Evolutionary conservation across 2,888 invertebrate species (phyloP).

Genomic region (Diabrotica balteata): DNA sequence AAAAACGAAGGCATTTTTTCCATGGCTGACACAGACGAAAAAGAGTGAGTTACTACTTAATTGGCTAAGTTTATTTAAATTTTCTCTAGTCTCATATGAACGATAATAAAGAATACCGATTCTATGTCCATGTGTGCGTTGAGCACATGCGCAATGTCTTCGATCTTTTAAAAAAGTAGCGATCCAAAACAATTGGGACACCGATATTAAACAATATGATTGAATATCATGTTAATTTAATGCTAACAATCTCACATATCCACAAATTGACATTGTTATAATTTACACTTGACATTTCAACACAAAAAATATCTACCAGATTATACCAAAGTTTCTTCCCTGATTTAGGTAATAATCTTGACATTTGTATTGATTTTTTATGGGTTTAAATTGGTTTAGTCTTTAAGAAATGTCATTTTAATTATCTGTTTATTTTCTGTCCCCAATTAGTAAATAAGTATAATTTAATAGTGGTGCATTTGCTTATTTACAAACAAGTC

Average conservation of each 20-base stretch:
- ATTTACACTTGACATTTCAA: background rate
- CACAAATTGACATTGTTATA: constrained; percentile 6
- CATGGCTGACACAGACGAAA: constrained; percentile 33
- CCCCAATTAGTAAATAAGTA: too few relatives aligned
- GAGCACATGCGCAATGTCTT: constrained; percentile 39
- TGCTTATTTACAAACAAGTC: too few relatives aligned
- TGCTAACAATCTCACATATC: constrained; percentile 6
- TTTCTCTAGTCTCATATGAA: constrained; percentile 35
- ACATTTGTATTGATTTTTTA: constrained; percentile 12
- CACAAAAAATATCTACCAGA: too few relatives aligned
- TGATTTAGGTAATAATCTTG: constrained; percentile 8
- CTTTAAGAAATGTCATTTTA: too few relatives aligned
- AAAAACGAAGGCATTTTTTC: constrained; percentile 13
- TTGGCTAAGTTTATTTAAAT: constrained; percentile 35
- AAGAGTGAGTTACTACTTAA: constrained; percentile 35
- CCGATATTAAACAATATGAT: constrained; percentile 27
- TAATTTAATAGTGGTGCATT: too few relatives aligned
- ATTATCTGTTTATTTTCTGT: too few relatives aligned
- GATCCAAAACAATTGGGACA: constrained; percentile 22
- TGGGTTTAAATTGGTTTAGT: too few relatives aligned
- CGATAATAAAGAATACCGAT: constrained; percentile 34
- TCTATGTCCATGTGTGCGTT: constrained; percentile 39
- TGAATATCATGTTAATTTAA: constrained; percentile 11
- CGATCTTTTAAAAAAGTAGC: constrained; percentile 30
- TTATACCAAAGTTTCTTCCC: background rate